These are phyloP conservation scores for Ascidia mentula DNA, from an alignment of 23 tunicate species.

Conservation along the genomic window DNA sequence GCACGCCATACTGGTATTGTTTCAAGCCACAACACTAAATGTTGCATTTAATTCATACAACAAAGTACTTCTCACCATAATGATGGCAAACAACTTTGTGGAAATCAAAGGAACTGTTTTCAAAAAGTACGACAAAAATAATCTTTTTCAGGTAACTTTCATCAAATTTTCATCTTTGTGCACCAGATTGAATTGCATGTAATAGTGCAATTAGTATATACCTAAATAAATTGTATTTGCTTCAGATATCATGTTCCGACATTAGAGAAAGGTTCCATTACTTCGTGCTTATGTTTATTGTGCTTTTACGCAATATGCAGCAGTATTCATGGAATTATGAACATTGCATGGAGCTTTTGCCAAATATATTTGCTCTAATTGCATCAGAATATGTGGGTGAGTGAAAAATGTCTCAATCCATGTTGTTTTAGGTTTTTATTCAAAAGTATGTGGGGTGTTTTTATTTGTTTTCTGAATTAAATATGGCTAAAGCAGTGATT, in stretches of 20 bases:
- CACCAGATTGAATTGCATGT: no score
- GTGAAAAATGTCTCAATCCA: no score
- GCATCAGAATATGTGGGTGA: conserved; percentile 74
- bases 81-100: conserved; percentile 99
- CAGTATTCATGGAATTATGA: conserved; percentile 96
- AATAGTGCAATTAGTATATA: background rate
- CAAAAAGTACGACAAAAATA: conserved; percentile 97
- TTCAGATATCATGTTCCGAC: conserved; percentile 94
- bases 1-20: conserved; percentile 81
- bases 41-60: conserved; percentile 98
- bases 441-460: no score
- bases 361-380: conserved; percentile 70
- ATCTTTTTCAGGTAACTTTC: conserved; percentile 87
- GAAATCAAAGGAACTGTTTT: conserved; percentile 99
- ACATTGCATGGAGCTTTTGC: conserved; percentile 77
- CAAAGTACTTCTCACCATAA: conserved; percentile 93
- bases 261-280: conserved; percentile 92
- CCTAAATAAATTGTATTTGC: background rate
- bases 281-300: conserved; percentile 74
- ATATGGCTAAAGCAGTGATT: no score
- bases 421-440: no score
- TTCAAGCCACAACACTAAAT: conserved; percentile 97
- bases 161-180: background rate
- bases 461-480: no score
- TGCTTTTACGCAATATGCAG: conserved; percentile 93